These are phyloP conservation scores for Apamea sordens DNA, from an alignment of 2,888 invertebrate species.

Conservation along the genomic window DNA sequence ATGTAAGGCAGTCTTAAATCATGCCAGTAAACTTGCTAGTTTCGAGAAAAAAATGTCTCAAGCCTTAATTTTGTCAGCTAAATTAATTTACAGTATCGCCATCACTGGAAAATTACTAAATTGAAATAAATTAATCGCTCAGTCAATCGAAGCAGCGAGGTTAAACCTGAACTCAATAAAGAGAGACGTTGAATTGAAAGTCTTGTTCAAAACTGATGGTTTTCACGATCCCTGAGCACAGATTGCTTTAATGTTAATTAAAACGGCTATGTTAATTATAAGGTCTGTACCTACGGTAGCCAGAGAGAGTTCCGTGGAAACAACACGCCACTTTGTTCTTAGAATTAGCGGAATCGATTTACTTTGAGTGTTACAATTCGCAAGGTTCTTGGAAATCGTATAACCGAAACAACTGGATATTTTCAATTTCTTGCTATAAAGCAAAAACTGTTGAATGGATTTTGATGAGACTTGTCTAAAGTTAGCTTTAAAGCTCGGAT, in stretches of 20 bases:
- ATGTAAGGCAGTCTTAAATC: conserved; percentile 8
- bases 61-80: conserved; percentile 15
- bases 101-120: conserved; percentile 44
- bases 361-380: conserved; percentile 77
- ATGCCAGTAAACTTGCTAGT: not conserved
- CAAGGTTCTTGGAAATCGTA: conserved; percentile 72
- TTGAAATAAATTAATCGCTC: conserved; percentile 40
- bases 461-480: conserved; percentile 35
- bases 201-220: conserved; percentile 40
- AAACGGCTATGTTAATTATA: conserved; percentile 69
- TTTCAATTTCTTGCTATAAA: conserved; percentile 45
- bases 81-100: conserved; percentile 32
- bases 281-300: conserved; percentile 60
- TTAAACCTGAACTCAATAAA: conserved; percentile 45
- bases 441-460: conserved; percentile 39
- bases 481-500: not conserved
- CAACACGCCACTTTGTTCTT: conserved; percentile 79
- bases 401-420: conserved; percentile 53
- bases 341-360: conserved; percentile 83
- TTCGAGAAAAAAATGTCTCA: conserved; percentile 14
- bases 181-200: conserved; percentile 43
- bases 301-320: conserved; percentile 64
- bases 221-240: conserved; percentile 43
- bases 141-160: conserved; percentile 28
- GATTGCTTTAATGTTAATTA: conserved; percentile 57